Conservation (phyloP, 2,797 vertebrate genomes). For the Pantherophis vulpinus region DNA sequence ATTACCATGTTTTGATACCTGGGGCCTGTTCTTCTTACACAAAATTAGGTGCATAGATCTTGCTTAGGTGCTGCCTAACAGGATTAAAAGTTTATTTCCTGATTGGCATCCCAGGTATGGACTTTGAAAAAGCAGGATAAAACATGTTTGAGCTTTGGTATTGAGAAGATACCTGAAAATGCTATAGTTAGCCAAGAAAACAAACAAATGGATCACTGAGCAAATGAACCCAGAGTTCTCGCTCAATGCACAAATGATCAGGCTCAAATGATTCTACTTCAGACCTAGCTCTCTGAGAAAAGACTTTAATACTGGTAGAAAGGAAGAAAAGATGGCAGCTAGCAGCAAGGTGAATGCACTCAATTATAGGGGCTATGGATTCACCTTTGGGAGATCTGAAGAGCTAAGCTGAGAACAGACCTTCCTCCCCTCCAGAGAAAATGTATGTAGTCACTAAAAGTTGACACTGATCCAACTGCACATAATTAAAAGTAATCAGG, state of each 20-base stretch:
- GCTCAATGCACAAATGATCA: not conserved
- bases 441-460: not conserved
- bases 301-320: not conserved
- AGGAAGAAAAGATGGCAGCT: not conserved
- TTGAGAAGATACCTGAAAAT: not conserved
- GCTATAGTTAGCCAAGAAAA: not conserved
- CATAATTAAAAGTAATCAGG: not conserved
- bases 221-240: not conserved
- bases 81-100: not conserved
- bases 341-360: not conserved
- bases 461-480: not conserved
- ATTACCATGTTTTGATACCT: not conserved
- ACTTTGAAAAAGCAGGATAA: not conserved
- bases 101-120: too few species aligned
- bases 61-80: not conserved
- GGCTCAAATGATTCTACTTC: not conserved
- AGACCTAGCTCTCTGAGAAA: not conserved
- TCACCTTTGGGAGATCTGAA: not conserved
- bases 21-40: not conserved
- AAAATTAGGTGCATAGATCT: not conserved
- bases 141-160: not conserved
- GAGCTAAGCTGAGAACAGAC: not conserved
- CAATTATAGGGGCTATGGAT: not conserved
- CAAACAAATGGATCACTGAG: not conserved
- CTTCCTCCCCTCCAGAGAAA: not conserved